Conservation (phyloP, 2,888 invertebrate species). For the Epinotia bilunana region DNA sequence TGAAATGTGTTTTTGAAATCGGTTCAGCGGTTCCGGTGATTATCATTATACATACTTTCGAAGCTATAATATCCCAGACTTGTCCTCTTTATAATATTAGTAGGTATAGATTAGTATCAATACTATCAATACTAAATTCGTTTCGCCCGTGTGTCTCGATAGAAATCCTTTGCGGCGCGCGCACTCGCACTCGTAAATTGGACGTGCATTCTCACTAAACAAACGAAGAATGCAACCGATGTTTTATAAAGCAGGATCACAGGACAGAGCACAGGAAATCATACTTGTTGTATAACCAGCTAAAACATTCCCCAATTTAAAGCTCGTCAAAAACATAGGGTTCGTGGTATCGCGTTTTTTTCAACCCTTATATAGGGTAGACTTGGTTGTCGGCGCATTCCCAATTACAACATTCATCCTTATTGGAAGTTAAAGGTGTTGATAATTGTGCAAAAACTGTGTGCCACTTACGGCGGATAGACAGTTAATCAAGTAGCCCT, state of each 20-base stretch:
- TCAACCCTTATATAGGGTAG: not conserved
- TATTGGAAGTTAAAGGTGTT: not conserved
- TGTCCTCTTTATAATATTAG: no score
- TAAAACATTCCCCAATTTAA: not conserved
- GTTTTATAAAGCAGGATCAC: conserved; percentile 53
- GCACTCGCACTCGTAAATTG: conserved; percentile 58
- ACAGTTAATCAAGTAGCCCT: not conserved
- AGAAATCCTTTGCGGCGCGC: conserved; percentile 53
- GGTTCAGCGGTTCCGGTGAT: no score
- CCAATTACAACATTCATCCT: not conserved
- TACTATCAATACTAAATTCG: not conserved
- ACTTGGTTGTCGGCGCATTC: not conserved
- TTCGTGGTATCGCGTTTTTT: not conserved
- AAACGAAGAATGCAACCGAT: conserved; percentile 47
- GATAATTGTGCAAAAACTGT: not conserved
- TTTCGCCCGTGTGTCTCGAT: conserved; percentile 52
- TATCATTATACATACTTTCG: no score
- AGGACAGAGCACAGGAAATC: not conserved
- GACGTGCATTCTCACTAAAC: conserved; percentile 56
- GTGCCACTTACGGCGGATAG: not conserved
- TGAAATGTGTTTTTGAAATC: no score
- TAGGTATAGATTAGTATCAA: not conserved
- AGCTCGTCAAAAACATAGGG: not conserved
- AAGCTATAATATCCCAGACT: no score
- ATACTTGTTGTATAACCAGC: not conserved